Evolutionary conservation across 2,113 vertebrate genomes (phyloP).

Genomic region (Bucco capensis): DNA sequence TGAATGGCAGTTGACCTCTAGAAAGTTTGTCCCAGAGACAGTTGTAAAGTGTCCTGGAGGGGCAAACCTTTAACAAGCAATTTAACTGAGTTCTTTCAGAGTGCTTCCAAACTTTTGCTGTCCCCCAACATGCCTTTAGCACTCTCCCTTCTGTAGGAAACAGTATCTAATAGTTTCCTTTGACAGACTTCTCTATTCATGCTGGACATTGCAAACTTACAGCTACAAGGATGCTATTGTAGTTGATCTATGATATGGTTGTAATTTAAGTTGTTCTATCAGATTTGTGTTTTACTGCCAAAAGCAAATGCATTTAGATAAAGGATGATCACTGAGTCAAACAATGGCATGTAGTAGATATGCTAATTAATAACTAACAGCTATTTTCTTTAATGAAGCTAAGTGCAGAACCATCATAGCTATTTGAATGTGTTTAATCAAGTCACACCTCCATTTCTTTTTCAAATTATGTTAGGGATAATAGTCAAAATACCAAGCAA

Average conservation of each 20-base stretch:
- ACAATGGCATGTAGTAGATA: constrained; percentile 38
- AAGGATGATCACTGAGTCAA: neutral
- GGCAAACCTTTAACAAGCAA: neutral
- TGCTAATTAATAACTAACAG: constrained; percentile 55
- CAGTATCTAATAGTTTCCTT: neutral
- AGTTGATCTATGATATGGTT: neutral
- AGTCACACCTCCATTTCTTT: constrained; percentile 42
- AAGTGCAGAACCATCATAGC: constrained; percentile 27
- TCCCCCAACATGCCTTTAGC: neutral
- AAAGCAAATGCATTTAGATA: constrained; percentile 24
- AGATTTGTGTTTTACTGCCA: constrained; percentile 17
- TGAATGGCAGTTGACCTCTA: neutral
- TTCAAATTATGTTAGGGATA: constrained; percentile 16
- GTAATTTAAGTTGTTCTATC: neutral
- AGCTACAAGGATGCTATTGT: neutral
- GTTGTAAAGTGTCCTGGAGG: neutral
- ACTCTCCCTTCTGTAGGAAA: neutral
- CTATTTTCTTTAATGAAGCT: constrained; percentile 56
- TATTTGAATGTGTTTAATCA: constrained; percentile 33
- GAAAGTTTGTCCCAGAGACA: neutral
- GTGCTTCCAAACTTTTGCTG: neutral
- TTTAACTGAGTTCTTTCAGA: neutral
- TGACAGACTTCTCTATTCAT: neutral
- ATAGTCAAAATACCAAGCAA: constrained; percentile 35
- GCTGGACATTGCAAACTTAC: neutral